Evolutionary conservation across 2,888 invertebrate species (phyloP).

Genomic region (Drosophila birchii): DNA sequence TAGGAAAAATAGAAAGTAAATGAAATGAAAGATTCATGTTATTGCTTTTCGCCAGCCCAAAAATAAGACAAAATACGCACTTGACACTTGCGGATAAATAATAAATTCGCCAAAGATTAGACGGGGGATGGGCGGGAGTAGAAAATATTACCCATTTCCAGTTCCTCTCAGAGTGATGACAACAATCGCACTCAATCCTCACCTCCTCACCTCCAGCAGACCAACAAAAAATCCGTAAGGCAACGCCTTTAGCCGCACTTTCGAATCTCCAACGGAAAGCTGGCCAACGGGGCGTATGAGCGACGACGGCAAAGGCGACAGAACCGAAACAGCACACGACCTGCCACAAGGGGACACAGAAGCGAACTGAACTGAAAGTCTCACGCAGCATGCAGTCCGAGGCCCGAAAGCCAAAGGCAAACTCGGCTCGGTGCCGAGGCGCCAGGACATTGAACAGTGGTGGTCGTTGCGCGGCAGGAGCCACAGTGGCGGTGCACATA

Average conservation of each 20-base stretch:
- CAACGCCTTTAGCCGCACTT: slow-evolving; percentile 38
- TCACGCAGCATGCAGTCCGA: slow-evolving; percentile 32
- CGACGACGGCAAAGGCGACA: not conserved
- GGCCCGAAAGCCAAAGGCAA: not conserved
- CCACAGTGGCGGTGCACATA: slow-evolving; percentile 23
- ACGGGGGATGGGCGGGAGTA: not conserved
- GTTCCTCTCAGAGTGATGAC: not conserved
- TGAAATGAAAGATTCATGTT: slow-evolving; percentile 61
- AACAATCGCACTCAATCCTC: slow-evolving; percentile 22
- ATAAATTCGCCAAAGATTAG: slow-evolving; percentile 22
- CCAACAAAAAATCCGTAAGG: not conserved
- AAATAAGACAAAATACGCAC: not conserved
- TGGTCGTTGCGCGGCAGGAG: slow-evolving; percentile 1
- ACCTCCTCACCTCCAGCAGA: not conserved
- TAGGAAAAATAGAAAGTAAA: slow-evolving; percentile 20
- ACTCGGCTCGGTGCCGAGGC: slow-evolving; percentile 9
- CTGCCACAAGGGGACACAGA: slow-evolving; percentile 69
- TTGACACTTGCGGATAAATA: slow-evolving; percentile 34
- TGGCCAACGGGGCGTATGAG: slow-evolving; percentile 18
- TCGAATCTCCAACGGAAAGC: slow-evolving; percentile 58
- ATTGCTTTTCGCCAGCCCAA: slow-evolving; percentile 36
- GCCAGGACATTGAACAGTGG: not conserved
- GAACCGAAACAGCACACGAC: slow-evolving; percentile 43
- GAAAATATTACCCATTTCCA: not conserved
- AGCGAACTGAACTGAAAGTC: slow-evolving; percentile 55